Evolutionary conservation across 2,888 invertebrate genomes (phyloP), one percentile per base, ranked within the genome.

Genomic region (Platypus cylindrus): DNA sequence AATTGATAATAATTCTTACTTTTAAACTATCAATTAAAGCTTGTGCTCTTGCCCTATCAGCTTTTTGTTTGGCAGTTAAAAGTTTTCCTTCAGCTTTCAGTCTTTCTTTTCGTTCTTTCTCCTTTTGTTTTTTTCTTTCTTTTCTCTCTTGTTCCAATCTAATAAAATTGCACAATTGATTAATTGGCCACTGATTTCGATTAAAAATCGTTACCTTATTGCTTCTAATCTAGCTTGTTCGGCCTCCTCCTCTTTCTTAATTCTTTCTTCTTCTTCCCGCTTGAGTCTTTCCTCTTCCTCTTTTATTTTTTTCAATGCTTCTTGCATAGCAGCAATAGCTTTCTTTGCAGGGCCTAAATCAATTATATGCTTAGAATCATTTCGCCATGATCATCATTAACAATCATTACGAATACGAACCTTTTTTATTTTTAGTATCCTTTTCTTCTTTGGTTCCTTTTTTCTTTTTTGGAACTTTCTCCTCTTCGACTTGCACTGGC

Each of bases 21-120:
- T 86, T 89, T 24, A 91, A 65, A 2, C 83, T 80, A 33, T 91
- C 89, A 41, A 95, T 64, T 71, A 91, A 74, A 37, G 85, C 86
- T 59, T 87, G 84, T 5, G 90, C 89, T 46, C 91, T 70, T 0
- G 85, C 83, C 43, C 82, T 75, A 49, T 90, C 90, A 45, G 84
- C 84, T 58, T 89, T 93, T 58, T 98, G 93, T 60, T 93, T 93
- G 0, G 86, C 78, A 2, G 93, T 93, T 38, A 95, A 63, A 18
- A 91, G 67, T 63, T 91, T 95, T 2, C 97, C 97, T 64, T 95
- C 95, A n/a, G 86, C 87, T 61, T 95, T 95, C 48, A 91, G 68
- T 54, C 89, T 72, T 52, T 90, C 90, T 60, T 87, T 90, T 31
- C 85, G 73, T 55, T 93, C 93, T 54, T 89, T 90, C 89, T 55